phyloP scores from a whole-genome alignment of 2,797 vertebrate genomes.

The Xenentodon cancila region DNA sequence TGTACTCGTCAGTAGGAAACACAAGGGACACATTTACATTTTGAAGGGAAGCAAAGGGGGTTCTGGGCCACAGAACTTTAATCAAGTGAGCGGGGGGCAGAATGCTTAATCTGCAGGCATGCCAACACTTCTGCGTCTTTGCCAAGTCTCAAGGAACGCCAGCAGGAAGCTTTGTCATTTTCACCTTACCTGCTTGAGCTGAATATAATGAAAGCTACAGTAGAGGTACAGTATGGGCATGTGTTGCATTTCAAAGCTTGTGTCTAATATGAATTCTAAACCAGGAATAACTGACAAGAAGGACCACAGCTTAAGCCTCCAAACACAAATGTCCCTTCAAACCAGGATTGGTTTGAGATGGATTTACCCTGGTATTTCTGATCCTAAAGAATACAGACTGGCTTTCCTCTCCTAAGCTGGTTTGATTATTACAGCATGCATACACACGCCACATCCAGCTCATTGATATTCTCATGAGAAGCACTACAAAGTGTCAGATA shows the following conservation, averaged over 20 bases:
- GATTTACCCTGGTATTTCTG: conserved; percentile 63
- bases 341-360: conserved; percentile 31
- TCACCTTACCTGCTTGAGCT: conserved; percentile 34
- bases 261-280: conserved; percentile 1
- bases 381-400: conserved; percentile 53
- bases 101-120: conserved; percentile 57
- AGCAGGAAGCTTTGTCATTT: conserved; percentile 38
- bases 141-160: conserved; percentile 46
- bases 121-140: conserved; percentile 45
- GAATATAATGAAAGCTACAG: not conserved
- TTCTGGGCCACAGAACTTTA: conserved; percentile 62
- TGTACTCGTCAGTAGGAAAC: conserved; percentile 35
- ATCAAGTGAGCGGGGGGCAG: conserved; percentile 52
- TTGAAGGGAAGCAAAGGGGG: conserved; percentile 16
- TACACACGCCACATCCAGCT: conserved; percentile 30
- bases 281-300: conserved; percentile 44
- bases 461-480: conserved; percentile 60
- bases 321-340: conserved; percentile 46
- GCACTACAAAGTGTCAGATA: conserved; percentile 54
- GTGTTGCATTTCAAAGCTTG: not conserved
- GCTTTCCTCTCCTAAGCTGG: conserved; percentile 25
- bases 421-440: conserved; percentile 38
- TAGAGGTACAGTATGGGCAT: not conserved
- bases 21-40: conserved; percentile 49
- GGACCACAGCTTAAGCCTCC: conserved; percentile 34